Evolutionary conservation across 2,797 vertebrate species (phyloP), one percentile per base, ranked within the genome.

Genomic region (Rhinophrynus dorsalis): DNA sequence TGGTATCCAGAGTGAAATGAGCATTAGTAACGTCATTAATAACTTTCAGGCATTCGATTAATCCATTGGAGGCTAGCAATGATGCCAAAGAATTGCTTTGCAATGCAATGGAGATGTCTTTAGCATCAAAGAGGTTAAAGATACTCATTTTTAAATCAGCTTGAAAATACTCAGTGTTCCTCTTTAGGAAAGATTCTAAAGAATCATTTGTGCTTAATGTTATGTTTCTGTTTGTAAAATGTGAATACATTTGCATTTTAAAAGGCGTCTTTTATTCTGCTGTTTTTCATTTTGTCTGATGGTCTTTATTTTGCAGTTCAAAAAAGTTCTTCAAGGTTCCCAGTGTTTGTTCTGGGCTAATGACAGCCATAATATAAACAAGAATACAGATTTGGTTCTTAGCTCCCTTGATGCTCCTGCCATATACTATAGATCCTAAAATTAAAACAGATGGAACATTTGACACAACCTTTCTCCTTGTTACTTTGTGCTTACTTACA

Each of bases 381-480:
- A 27, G 55, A 73, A 59, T 44, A 72, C 68, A 65, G 60, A 72
- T 65, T 65, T 44, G 69, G 44, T 60, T 73, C 62, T 42, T 59
- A 2, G 61, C 26, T 33, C 13, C 47, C 54, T 73, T 52, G 61
- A 65, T 68, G 52, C 77, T 69, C 71, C 24, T 67, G 37, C 62
- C 74, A 79, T 48, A 2, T 79, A 52, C 55, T 76, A 76, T 67
- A 63, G 47, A 67, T 18, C 59, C 76, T 74, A 77, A 81, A 83
- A 60, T 72, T 59, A 71, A 79, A 62, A 67, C 67, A 75, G 54
- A 68, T 68, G 59, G 66, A 18, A 18, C 15, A 18, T 45, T 59
- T 75, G 24, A 60, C 60, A 54, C 42, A 56, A 54, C 30, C 24
- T 42, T 76, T 81, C 78, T 78, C 74, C 69, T 79, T 59, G 61